Conservation (phyloP, 2,797 vertebrate species). For the Acridotheres tristis region DNA sequence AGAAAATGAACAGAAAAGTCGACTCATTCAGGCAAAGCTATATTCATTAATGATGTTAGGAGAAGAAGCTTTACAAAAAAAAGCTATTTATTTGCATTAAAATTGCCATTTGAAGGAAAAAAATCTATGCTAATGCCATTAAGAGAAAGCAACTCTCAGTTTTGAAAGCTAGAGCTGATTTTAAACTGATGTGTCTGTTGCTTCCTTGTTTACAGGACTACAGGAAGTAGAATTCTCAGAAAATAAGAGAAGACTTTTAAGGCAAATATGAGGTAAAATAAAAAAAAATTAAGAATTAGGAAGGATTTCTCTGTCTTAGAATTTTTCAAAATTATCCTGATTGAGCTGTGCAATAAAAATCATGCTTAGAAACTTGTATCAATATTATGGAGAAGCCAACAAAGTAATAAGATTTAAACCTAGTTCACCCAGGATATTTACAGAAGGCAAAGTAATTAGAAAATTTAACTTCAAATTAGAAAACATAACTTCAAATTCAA, state of each 20-base stretch:
- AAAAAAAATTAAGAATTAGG: neutral
- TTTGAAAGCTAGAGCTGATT: neutral
- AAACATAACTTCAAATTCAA: neutral
- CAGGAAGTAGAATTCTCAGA: neutral
- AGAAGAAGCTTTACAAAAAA: neutral
- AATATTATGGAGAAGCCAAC: neutral
- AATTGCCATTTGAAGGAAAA: neutral
- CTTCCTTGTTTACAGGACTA: neutral
- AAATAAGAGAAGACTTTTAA: neutral
- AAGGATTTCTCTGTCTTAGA: neutral
- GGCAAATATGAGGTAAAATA: neutral
- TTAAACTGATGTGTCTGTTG: neutral
- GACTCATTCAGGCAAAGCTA: neutral
- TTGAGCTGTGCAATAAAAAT: neutral
- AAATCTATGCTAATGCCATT: neutral
- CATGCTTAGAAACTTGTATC: neutral
- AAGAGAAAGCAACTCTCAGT: neutral
- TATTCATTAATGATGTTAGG: neutral
- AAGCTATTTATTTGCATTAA: neutral
- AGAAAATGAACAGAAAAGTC: neutral
- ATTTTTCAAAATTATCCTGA: neutral
- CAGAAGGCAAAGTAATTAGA: neutral
- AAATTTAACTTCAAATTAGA: neutral
- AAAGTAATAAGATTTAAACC: neutral
- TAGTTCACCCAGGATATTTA: neutral